Conservation (phyloP, 2,113 vertebrate species). For the Laterallus jamaicensis region DNA sequence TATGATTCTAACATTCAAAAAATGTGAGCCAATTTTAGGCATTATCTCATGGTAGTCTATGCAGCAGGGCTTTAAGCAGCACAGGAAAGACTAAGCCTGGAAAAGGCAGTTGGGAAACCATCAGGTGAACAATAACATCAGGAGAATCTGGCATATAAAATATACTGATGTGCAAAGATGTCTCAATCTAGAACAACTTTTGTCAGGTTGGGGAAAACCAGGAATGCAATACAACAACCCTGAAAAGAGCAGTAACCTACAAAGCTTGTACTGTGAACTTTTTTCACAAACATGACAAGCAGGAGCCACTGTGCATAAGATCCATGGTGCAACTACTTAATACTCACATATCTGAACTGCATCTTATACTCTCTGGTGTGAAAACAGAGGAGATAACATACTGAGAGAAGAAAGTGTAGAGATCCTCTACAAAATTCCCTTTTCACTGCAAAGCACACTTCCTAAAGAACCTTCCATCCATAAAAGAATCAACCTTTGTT, state of each 20-base stretch:
- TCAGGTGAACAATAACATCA: neutral
- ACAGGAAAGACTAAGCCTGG: neutral
- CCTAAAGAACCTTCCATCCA: neutral
- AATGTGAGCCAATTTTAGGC: neutral
- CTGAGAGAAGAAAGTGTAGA: neutral
- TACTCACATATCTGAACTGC: neutral
- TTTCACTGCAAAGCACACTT: accelerated
- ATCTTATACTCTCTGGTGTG: neutral
- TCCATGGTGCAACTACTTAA: neutral
- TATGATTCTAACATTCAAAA: neutral
- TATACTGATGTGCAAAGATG: accelerated
- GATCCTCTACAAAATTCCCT: accelerated
- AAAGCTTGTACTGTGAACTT: neutral
- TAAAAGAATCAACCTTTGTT: neutral
- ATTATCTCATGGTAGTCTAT: neutral
- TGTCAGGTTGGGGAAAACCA: neutral
- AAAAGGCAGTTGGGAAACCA: neutral
- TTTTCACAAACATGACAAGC: neutral
- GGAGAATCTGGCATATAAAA: neutral
- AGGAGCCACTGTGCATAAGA: neutral
- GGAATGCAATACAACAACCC: neutral
- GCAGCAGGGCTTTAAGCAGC: neutral
- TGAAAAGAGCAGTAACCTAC: neutral
- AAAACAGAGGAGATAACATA: neutral
- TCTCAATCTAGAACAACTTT: neutral